A percentile compares a stretch with the other conserved stretches of the same genome.
These are phyloP conservation scores for Hypselothyrea guttata DNA, from an alignment of 2,888 invertebrate species.

Conservation along the genomic window DNA sequence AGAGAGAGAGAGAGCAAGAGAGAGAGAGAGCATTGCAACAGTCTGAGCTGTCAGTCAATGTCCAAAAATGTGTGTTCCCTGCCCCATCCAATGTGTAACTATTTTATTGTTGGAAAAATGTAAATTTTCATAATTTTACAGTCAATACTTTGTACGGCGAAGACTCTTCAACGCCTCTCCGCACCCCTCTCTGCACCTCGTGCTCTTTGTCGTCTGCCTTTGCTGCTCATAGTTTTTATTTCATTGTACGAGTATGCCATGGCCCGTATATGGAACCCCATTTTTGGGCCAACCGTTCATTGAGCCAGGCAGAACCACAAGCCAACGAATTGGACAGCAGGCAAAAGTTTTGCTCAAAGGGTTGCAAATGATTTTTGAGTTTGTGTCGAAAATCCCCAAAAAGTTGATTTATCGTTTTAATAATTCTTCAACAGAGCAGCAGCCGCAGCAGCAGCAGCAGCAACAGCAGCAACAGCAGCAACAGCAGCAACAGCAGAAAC, in stretches of 20 bases:
- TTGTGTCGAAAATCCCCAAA: conserved; percentile 71
- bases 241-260: conserved; percentile 39
- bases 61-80: conserved; percentile 34
- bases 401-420: conserved; percentile 79
- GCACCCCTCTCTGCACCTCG: background rate
- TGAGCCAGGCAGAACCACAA: conserved; percentile 22
- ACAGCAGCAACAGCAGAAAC: conserved; percentile 1
- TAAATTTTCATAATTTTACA: conserved; percentile 72
- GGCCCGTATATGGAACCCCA: conserved; percentile 9
- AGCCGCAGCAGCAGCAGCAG: conserved; percentile 7
- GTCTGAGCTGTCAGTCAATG: conserved; percentile 49
- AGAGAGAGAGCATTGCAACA: background rate
- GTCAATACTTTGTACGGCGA: conserved; percentile 52
- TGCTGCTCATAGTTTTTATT: conserved; percentile 46
- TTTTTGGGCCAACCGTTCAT: conserved; percentile 4
- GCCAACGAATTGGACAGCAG: conserved; percentile 46
- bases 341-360: conserved; percentile 62
- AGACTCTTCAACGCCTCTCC: background rate
- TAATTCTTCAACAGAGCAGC: conserved; percentile 63
- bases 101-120: conserved; percentile 61
- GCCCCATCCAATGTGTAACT: conserved; percentile 29
- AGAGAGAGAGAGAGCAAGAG: conserved; percentile 9
- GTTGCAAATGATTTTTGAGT: conserved; percentile 74
- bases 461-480: conserved; percentile 18
- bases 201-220: background rate